Percentiles rank a stretch among this genome's conserved stretches.
Evolutionary conservation across 2,888 invertebrate genomes (phyloP).

Genomic region (Leucozona laternaria): DNA sequence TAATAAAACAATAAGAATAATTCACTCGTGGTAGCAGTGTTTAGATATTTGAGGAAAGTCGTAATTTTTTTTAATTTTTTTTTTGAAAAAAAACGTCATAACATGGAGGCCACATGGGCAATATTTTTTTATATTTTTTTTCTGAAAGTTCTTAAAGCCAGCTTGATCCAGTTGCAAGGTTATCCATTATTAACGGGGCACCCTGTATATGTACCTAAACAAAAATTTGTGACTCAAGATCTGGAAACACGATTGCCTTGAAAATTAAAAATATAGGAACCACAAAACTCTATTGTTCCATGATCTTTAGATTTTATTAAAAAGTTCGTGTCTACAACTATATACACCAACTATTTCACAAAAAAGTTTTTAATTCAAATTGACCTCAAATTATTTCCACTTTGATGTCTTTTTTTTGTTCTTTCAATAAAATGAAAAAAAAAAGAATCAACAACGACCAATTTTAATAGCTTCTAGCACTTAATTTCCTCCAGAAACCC

Average conservation of each 20-base stretch:
- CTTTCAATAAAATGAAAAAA: background rate
- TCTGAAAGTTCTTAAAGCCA: too few species aligned
- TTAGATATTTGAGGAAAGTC: too few species aligned
- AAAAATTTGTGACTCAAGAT: too few species aligned
- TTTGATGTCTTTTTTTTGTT: background rate
- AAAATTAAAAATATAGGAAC: background rate
- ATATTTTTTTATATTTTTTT: too few species aligned
- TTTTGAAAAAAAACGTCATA: too few species aligned
- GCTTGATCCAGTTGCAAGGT: too few species aligned
- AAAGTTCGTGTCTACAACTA: background rate
- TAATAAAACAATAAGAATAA: too few species aligned
- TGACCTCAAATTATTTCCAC: constrained; percentile 19
- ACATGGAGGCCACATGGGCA: too few species aligned
- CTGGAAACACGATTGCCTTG: background rate
- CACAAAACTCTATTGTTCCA: background rate
- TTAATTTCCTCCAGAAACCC: constrained; percentile 60
- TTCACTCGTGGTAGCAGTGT: too few species aligned
- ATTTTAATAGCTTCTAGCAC: constrained; percentile 49
- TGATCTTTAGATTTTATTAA: background rate
- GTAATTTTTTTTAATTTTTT: too few species aligned
- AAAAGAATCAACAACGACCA: background rate
- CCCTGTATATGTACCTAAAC: too few species aligned
- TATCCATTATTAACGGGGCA: too few species aligned
- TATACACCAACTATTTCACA: background rate
- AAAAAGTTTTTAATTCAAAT: background rate